A percentile compares a stretch with the other conserved stretches of the same genome.
Evolutionary conservation across 2,113 vertebrate genomes (phyloP).

Genomic region (Osmerus eperlanus): DNA sequence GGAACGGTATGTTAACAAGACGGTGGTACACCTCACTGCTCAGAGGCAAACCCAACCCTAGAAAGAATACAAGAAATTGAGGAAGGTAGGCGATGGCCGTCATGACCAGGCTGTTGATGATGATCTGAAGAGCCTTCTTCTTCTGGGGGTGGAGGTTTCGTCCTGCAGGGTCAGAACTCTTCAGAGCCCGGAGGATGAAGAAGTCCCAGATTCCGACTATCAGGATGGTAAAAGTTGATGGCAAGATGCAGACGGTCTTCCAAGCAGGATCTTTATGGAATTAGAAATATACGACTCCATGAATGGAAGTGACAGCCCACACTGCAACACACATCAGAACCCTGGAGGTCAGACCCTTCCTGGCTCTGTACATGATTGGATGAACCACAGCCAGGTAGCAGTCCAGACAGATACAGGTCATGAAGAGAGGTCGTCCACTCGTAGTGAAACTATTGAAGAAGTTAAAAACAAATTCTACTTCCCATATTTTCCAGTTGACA

Average conservation of each 20-base stretch:
- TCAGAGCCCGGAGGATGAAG: slow-evolving; percentile 43
- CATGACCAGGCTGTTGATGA: slow-evolving; percentile 52
- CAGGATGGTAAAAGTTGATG: too few relatives aligned
- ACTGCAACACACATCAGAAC: slow-evolving; percentile 10
- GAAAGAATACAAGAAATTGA: too few relatives aligned
- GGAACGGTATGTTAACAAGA: too few relatives aligned
- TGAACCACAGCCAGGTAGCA: slow-evolving; percentile 64
- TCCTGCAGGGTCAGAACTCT: slow-evolving; percentile 22
- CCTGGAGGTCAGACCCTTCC: slow-evolving; percentile 45
- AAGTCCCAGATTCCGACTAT: slow-evolving; percentile 43
- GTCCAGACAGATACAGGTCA: slow-evolving; percentile 57
- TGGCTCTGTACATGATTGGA: slow-evolving; percentile 51
- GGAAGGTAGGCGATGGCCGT: slow-evolving; percentile 56
- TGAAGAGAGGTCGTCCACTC: slow-evolving; percentile 56
- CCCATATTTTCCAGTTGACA: too few relatives aligned
- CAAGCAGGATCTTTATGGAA: too few relatives aligned
- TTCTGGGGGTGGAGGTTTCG: slow-evolving; percentile 54
- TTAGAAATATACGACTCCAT: too few relatives aligned
- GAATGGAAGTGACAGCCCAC: too few relatives aligned
- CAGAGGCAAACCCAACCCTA: too few relatives aligned
- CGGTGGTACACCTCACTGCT: too few relatives aligned
- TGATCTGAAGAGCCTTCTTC: slow-evolving; percentile 54
- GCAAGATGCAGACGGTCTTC: too few relatives aligned
- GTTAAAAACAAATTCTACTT: too few relatives aligned
- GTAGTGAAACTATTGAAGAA: too few relatives aligned